Conservation (phyloP, 2,797 vertebrate species). For the Chaunax sp. region DNA sequence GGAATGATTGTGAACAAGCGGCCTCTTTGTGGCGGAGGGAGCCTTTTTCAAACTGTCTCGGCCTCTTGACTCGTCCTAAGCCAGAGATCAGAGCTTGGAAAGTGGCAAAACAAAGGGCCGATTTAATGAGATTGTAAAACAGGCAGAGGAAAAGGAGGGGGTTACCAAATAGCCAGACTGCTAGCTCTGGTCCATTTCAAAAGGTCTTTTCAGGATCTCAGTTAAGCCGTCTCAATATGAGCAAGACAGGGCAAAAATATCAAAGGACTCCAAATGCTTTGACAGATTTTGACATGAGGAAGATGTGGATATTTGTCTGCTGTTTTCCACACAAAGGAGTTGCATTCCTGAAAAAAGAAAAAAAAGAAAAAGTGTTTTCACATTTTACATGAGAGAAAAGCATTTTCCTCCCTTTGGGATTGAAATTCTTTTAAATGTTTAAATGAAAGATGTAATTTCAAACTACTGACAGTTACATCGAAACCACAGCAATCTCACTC, state of each 20-base stretch:
- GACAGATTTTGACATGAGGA: slow-evolving; percentile 79
- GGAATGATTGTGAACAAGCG: slow-evolving; percentile 82
- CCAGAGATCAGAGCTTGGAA: slow-evolving; percentile 89
- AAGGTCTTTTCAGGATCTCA: slow-evolving; percentile 86
- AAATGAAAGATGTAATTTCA: slow-evolving; percentile 34
- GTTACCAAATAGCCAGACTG: slow-evolving; percentile 81
- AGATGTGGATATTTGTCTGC: slow-evolving; percentile 77
- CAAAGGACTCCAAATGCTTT: slow-evolving; percentile 80
- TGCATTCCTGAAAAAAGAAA: slow-evolving; percentile 65
- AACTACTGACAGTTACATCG: slow-evolving; percentile 7
- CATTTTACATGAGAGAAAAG: slow-evolving; percentile 25
- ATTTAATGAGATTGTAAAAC: slow-evolving; percentile 90
- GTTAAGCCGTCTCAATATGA: slow-evolving; percentile 82
- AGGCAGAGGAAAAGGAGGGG: slow-evolving; percentile 77
- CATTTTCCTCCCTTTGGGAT: slow-evolving; percentile 15
- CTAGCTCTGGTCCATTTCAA: slow-evolving; percentile 83
- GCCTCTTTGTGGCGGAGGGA: slow-evolving; percentile 82
- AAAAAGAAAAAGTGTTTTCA: slow-evolving; percentile 23
- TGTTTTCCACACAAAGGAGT: slow-evolving; percentile 71
- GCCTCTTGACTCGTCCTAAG: slow-evolving; percentile 88
- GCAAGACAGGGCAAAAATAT: slow-evolving; percentile 65
- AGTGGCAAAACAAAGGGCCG: slow-evolving; percentile 88
- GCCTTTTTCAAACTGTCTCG: slow-evolving; percentile 88
- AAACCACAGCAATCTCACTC: slow-evolving; percentile 11
- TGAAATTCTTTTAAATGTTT: slow-evolving; percentile 40